These are phyloP conservation scores for Leptinotarsa undecemlineata DNA, from an alignment of 1,140 invertebrate species.

Conservation along the genomic window DNA sequence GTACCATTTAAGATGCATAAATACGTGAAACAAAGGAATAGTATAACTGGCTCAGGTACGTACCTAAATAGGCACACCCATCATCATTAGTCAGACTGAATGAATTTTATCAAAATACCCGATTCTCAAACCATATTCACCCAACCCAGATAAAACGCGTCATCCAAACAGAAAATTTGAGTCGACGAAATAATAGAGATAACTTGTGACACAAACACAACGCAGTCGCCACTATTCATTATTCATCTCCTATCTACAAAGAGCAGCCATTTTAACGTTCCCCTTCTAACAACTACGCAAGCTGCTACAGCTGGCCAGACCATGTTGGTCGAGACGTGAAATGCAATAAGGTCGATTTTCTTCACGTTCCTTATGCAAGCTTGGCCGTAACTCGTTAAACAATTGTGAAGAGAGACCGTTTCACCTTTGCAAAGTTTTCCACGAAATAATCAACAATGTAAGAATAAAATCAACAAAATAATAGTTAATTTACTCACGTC, in stretches of 20 bases:
- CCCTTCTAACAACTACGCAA: neutral
- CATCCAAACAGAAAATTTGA: neutral
- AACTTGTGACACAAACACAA: neutral
- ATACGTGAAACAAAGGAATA: no score
- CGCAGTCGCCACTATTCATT: neutral
- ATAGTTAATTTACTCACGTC: slow-evolving; percentile 43
- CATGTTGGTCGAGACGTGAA: slow-evolving; percentile 4
- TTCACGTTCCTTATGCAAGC: slow-evolving; percentile 31
- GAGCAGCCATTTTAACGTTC: slow-evolving; percentile 27
- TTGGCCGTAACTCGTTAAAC: slow-evolving; percentile 27
- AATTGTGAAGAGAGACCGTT: slow-evolving; percentile 15
- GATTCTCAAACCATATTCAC: no score
- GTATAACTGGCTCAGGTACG: no score
- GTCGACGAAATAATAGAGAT: neutral
- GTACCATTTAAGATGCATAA: no score
- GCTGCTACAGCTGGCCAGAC: slow-evolving; percentile 10
- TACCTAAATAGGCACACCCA: no score
- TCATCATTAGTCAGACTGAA: no score
- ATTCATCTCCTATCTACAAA: neutral
- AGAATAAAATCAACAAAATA: slow-evolving; percentile 13
- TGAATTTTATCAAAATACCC: no score
- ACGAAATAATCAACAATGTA: slow-evolving; percentile 21
- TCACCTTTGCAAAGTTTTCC: slow-evolving; percentile 6
- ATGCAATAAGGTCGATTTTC: slow-evolving; percentile 41
- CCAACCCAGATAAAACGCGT: neutral